Evolutionary conservation across 1,140 invertebrate genomes (phyloP), one percentile per base, ranked within the genome.

Genomic region (Planococcus citri): DNA sequence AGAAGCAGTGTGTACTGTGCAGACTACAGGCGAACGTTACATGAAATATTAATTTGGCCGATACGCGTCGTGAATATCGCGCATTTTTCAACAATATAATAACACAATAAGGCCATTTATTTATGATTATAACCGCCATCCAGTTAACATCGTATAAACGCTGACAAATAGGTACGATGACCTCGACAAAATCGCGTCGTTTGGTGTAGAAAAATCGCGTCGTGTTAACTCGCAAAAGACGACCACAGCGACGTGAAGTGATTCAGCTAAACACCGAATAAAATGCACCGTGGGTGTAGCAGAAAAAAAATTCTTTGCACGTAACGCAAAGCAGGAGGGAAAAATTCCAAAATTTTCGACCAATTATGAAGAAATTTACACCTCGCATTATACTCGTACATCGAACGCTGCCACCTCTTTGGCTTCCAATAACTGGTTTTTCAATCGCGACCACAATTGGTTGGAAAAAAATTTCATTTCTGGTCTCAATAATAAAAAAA

Each of bases 1-100:
- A n/a, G n/a, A n/a, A n/a, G n/a, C n/a, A n/a, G n/a, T n/a, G n/a
- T n/a, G n/a, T n/a, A n/a, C n/a, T n/a, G n/a, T 14, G 33, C 33
- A 6, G 14, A 8, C 33, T 14, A 37, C 33, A 8, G n/a, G 6
- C 33, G 33, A 37, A 37, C 33, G 33, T 37, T 37, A 51, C 41
- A 51, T 51, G 41, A 51, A 51, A 51, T 51, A 51, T 51, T 51
- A 51, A 51, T 51, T 51, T 51, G 6, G 41, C 41, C 41, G 41
- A 51, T 51, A 51, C 41, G 41, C 41, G 41, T 20, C 41, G 6
- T 51, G 41, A 51, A 51, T 51, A 51, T 51, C 41, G n/a, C 41
- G n/a, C 41, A 51, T 51, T 51, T 51, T 51, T 51, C 41, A 51
- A 51, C 41, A 51, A 51, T 51, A 51, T 51, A 51, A 51, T 51